Evolutionary conservation across 2,797 vertebrate genomes (phyloP).

Genomic region (Danio kyathit): DNA sequence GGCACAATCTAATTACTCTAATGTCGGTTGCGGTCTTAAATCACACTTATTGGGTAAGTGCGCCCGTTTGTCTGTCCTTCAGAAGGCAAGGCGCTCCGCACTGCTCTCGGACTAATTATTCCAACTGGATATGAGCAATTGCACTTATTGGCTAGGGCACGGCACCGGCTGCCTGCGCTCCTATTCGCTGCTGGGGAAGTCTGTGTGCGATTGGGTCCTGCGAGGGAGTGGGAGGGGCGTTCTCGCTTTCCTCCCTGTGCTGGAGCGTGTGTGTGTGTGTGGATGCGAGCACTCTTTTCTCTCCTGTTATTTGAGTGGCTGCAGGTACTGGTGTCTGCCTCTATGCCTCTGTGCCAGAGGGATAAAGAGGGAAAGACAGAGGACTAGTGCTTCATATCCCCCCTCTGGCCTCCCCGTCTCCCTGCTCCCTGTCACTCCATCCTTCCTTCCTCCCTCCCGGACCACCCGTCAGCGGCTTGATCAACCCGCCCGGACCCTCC

Average conservation of each 20-base stretch:
- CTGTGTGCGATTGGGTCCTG: constrained; percentile 74
- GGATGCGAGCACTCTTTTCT: constrained; percentile 79
- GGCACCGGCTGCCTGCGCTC: constrained; percentile 67
- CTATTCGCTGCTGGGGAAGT: constrained; percentile 71
- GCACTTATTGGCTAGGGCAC: constrained; percentile 78
- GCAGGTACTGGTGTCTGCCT: constrained; percentile 79
- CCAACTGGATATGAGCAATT: constrained; percentile 79
- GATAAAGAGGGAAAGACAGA: constrained; percentile 75
- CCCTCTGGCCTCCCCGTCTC: constrained; percentile 82
- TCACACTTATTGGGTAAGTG: constrained; percentile 74
- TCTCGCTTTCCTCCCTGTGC: constrained; percentile 73
- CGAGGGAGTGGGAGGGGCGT: constrained; percentile 75
- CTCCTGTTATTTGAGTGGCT: constrained; percentile 80
- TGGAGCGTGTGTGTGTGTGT: constrained; percentile 78
- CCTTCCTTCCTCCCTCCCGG: constrained; percentile 73
- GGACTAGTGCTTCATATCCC: constrained; percentile 76
- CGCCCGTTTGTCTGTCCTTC: constrained; percentile 72
- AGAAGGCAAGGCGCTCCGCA: constrained; percentile 68
- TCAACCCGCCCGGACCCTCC: constrained; percentile 63
- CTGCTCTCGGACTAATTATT: constrained; percentile 78
- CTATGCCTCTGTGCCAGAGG: constrained; percentile 62
- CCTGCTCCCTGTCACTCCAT: constrained; percentile 84
- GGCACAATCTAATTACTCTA: constrained; percentile 78
- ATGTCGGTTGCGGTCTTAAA: constrained; percentile 75
- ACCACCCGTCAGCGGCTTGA: constrained; percentile 61